Evolutionary conservation across 2,797 vertebrate species (phyloP).

Genomic region (Phataginus tetradactyla): DNA sequence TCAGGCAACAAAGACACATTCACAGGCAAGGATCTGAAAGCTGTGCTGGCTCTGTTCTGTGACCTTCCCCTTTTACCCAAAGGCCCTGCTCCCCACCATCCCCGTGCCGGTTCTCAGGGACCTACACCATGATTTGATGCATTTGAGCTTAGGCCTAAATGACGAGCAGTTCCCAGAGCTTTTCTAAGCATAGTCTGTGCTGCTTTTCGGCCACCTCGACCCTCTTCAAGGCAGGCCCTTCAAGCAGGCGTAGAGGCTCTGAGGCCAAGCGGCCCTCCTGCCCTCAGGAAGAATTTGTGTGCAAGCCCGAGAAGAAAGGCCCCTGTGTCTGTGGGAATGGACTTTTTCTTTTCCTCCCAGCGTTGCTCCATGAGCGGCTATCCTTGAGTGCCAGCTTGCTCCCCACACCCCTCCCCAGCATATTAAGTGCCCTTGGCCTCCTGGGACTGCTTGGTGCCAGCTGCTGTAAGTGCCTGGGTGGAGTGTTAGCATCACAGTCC

Average conservation of each 20-base stretch:
- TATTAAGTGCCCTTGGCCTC: slow-evolving; percentile 70
- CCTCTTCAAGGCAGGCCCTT: not conserved
- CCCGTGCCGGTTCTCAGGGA: not conserved
- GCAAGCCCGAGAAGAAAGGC: slow-evolving; percentile 65
- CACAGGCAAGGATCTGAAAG: not conserved
- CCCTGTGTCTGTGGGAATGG: slow-evolving; percentile 77
- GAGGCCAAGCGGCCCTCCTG: slow-evolving; percentile 51
- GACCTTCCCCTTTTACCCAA: not conserved
- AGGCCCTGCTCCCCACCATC: not conserved
- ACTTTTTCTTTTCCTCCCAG: slow-evolving; percentile 71
- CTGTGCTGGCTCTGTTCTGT: not conserved
- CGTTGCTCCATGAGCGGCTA: slow-evolving; percentile 49
- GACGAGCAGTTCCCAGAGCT: slow-evolving; percentile 34
- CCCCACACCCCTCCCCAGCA: not conserved
- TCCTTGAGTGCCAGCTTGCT: slow-evolving; percentile 27
- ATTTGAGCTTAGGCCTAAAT: not conserved
- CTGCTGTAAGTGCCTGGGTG: slow-evolving; percentile 73
- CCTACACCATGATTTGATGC: not conserved
- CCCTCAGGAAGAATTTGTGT: slow-evolving; percentile 44
- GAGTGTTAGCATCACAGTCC: slow-evolving; percentile 47
- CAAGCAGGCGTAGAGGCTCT: slow-evolving; percentile 13
- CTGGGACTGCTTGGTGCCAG: slow-evolving; percentile 78
- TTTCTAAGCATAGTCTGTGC: slow-evolving; percentile 30
- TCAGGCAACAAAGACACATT: slow-evolving; percentile 60
- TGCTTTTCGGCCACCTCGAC: not conserved